Percentiles rank a stretch among this genome's conserved stretches.
Evolutionary conservation across 1,140 invertebrate species (phyloP).

Genomic region (Asobara japonica): DNA sequence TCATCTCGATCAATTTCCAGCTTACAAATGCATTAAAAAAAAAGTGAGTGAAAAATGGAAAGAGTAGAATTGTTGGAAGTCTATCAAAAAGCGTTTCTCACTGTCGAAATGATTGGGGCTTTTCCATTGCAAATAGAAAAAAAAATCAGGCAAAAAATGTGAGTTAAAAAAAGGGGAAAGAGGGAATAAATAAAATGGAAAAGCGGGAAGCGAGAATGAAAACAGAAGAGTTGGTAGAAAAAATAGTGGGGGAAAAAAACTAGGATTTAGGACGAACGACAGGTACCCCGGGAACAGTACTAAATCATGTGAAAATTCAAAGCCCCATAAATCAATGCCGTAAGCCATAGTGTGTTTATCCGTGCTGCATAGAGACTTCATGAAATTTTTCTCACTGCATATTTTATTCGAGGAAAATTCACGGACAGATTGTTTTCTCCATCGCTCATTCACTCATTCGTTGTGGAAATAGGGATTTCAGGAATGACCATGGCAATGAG

Average conservation of each 20-base stretch:
- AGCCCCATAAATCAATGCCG: background rate
- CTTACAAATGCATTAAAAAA: background rate
- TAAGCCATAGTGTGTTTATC: background rate
- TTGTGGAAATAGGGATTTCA: background rate
- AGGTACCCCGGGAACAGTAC: background rate
- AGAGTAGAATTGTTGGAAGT: background rate
- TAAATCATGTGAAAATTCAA: slow-evolving; percentile 14
- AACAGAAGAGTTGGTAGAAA: background rate
- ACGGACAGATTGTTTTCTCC: background rate
- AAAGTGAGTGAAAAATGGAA: background rate
- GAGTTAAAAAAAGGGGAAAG: background rate
- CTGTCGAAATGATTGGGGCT: background rate
- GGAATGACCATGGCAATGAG: too few species aligned
- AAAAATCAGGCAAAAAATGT: too few species aligned
- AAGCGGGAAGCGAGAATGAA: background rate
- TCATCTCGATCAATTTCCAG: background rate
- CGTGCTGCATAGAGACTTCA: background rate
- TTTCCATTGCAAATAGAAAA: background rate
- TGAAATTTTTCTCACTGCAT: background rate
- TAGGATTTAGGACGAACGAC: background rate
- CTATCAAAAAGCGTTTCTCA: background rate
- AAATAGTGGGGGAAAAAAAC: background rate
- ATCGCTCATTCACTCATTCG: background rate
- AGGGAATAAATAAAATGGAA: slow-evolving; percentile 10
- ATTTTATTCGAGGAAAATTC: background rate